A percentile compares a stretch with the other conserved stretches of the same genome.
These are phyloP conservation scores for Tragelaphus buxtoni DNA, from an alignment of 2,113 vertebrate species.

Conservation along the genomic window DNA sequence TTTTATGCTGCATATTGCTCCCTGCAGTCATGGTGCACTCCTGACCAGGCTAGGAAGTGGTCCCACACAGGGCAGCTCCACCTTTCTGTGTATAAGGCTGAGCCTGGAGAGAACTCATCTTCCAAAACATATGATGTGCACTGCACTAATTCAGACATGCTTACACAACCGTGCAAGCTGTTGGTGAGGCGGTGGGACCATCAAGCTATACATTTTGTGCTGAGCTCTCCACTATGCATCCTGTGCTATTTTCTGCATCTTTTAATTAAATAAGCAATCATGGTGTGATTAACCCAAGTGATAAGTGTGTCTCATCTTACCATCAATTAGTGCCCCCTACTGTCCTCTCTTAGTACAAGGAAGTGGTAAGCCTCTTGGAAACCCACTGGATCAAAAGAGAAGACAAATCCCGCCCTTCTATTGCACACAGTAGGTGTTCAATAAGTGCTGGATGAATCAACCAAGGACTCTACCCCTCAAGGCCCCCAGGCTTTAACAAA, in stretches of 20 bases:
- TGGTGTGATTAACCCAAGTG: neutral
- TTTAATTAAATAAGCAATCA: neutral
- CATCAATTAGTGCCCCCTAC: neutral
- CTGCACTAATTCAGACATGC: neutral
- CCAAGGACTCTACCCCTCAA: neutral
- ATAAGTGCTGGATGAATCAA: neutral
- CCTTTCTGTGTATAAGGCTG: neutral
- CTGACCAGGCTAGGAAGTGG: neutral
- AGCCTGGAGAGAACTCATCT: neutral
- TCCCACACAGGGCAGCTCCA: neutral
- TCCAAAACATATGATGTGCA: neutral
- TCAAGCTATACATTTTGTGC: neutral
- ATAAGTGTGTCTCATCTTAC: neutral
- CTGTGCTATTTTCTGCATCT: neutral
- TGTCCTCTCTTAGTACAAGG: neutral
- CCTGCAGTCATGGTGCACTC: neutral
- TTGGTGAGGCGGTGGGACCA: neutral
- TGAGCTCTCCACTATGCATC: neutral
- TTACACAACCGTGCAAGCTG: neutral
- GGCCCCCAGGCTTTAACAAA: neutral
- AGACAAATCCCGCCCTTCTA: neutral
- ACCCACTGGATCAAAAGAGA: neutral
- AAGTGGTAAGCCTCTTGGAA: neutral
- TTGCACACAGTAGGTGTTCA: neutral
- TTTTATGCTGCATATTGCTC: neutral